These are phyloP conservation scores for Phalloptychus januarius DNA, from an alignment of 2,797 vertebrate genomes.

Conservation along the genomic window DNA sequence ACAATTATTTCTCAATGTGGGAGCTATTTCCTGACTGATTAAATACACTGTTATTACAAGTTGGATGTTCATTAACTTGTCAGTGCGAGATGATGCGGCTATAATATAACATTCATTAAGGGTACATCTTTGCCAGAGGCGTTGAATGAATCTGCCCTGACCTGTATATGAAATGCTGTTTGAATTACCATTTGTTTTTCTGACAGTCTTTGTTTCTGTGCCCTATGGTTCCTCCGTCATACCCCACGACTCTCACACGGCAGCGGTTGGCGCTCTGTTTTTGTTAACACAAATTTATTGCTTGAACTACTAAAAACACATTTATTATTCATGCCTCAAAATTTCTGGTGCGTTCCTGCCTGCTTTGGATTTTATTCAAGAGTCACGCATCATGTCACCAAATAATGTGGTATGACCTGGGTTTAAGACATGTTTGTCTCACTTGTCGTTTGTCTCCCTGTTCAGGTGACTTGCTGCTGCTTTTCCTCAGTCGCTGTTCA, in stretches of 20 bases:
- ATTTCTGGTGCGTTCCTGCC: conserved; percentile 27
- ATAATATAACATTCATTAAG: background rate
- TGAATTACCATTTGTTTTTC: conserved; percentile 5
- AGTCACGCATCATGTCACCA: background rate
- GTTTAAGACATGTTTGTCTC: conserved; percentile 8
- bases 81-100: background rate
- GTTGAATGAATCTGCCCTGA: background rate
- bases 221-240: conserved; percentile 14
- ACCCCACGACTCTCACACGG: conserved; percentile 55
- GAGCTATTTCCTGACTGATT: background rate
- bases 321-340: conserved; percentile 54
- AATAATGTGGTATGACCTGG: background rate
- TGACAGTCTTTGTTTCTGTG: background rate
- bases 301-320: conserved; percentile 57
- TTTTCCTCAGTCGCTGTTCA: conserved; percentile 30
- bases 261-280: conserved; percentile 57
- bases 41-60: background rate
- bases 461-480: conserved; percentile 49
- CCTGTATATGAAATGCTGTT: background rate
- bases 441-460: conserved; percentile 23
- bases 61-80: background rate
- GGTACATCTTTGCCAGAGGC: background rate
- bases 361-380: conserved; percentile 9
- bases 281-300: conserved; percentile 54
- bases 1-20: background rate